Evolutionary conservation across 2,797 vertebrate genomes (phyloP).

Genomic region (Cirrhinus mrigala): DNA sequence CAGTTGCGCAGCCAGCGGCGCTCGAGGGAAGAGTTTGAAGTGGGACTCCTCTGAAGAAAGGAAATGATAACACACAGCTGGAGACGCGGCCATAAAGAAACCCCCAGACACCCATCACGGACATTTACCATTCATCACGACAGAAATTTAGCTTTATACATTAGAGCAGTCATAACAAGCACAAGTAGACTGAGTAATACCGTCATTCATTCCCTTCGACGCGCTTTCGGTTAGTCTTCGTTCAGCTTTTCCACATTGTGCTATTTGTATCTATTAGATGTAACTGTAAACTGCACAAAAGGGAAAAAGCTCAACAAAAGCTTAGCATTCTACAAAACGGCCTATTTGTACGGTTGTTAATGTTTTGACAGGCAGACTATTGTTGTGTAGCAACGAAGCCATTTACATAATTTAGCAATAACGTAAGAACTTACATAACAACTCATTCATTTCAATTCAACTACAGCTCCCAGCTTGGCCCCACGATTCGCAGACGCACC

Average conservation of each 20-base stretch:
- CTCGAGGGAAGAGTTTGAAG: slow-evolving; percentile 71
- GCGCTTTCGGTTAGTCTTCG: slow-evolving; percentile 32
- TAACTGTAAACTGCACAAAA: slow-evolving; percentile 55
- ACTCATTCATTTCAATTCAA: slow-evolving; percentile 77
- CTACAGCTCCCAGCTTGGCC: slow-evolving; percentile 75
- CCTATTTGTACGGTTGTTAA: slow-evolving; percentile 74
- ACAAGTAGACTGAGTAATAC: slow-evolving; percentile 43
- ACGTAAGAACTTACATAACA: slow-evolving; percentile 81
- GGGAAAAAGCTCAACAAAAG: slow-evolving; percentile 50
- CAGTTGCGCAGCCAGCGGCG: slow-evolving; percentile 78
- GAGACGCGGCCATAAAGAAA: slow-evolving; percentile 65
- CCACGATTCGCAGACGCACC: slow-evolving; percentile 64
- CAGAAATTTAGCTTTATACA: slow-evolving; percentile 40
- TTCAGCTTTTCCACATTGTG: slow-evolving; percentile 53
- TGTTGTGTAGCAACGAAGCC: slow-evolving; percentile 79
- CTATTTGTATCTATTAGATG: slow-evolving; percentile 53
- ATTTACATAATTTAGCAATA: slow-evolving; percentile 83
- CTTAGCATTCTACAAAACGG: slow-evolving; percentile 58
- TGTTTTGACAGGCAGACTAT: slow-evolving; percentile 80
- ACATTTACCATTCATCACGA: slow-evolving; percentile 43
- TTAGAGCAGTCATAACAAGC: slow-evolving; percentile 50
- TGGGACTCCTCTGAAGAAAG: slow-evolving; percentile 69
- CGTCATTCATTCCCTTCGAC: slow-evolving; percentile 35
- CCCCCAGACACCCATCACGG: slow-evolving; percentile 39
- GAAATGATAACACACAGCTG: slow-evolving; percentile 77